Base-by-base conservation (phyloP, 2,888 invertebrate species). In the Heliconius erato region DNA sequence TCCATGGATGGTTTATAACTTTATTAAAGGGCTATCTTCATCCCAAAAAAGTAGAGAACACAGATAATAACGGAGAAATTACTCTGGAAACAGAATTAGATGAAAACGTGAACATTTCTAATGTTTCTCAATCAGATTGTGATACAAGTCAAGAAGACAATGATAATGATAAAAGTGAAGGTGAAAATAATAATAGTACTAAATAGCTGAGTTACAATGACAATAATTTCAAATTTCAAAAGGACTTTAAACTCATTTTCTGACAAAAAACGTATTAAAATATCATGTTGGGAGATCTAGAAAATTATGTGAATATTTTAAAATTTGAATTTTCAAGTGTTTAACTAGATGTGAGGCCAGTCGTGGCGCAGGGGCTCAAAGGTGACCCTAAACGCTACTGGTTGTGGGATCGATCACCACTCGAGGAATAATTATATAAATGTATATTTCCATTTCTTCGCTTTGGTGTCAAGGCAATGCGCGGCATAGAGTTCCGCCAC, bases 1-100 rank as follows among this genome's bases (percentile, higher is more conserved):
- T 91, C 84, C 90, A 91, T 49, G 85, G 82, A 54, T 94, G 94
- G 94, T 88, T 91, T 54, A 80, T 84, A 3, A 85, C 85, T 6
- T 84, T 93, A 44, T 65, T 92, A 69, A 87, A 84, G 72, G 89
- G 89, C 9, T 84, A 88, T 82, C 85, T 88, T n/a, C 83, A 83
- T 40, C 68, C 67, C 7, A 71, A 71, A n/a, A 72, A 49, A 23
- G n/a, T 40, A 9, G 59, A 28, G 67, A 40, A 44, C 19, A 23
- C 54, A 9, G 54, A 19, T 54, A 54, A 54, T 26, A 68, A 44
- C 16, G 79, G 28, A 6, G 59, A 59, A 16, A 65, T 72, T 12
- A 59, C 71, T n/a, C 23, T 3, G 44, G 72, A 71, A 2, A 79
- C 11, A 3, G 44, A 54, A 40, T 49, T 72, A 16, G 68, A 77